Conservation (phyloP, 2,797 vertebrate species). For the Ispidina picta region DNA sequence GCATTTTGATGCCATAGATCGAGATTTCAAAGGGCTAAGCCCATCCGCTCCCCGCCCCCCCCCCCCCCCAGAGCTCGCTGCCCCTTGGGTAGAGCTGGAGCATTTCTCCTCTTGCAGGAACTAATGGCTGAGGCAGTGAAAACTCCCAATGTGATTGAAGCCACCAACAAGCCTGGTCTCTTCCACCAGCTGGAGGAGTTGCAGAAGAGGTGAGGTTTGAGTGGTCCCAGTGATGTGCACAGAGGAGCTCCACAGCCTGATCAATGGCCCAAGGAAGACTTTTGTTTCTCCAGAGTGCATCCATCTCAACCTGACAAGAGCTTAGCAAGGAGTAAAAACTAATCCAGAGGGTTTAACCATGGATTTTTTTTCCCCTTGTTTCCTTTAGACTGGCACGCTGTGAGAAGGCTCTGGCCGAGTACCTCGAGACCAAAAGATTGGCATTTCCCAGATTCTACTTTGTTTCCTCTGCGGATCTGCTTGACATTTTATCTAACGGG, state of each 20-base stretch:
- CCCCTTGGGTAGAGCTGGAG: fast-evolving
- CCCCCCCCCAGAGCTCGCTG: fast-evolving
- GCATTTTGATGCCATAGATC: constrained; percentile 69
- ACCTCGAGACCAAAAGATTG: constrained; percentile 78
- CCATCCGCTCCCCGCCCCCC: fast-evolving
- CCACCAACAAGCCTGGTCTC: constrained; percentile 79
- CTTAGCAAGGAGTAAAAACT: not conserved
- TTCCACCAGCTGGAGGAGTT: constrained; percentile 65
- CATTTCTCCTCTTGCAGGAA: constrained; percentile 49
- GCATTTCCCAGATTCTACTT: constrained; percentile 82
- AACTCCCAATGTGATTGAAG: constrained; percentile 78
- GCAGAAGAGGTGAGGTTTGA: constrained; percentile 72
- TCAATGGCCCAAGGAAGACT: not conserved
- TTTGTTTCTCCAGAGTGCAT: fast-evolving
- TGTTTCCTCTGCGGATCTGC: constrained; percentile 78
- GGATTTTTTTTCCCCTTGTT: not conserved
- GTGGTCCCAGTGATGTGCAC: fast-evolving
- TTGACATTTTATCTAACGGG: constrained; percentile 80
- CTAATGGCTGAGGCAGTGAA: constrained; percentile 72
- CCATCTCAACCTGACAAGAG: not conserved
- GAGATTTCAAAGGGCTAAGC: constrained; percentile 73
- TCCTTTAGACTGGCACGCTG: constrained; percentile 67
- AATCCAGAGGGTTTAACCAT: fast-evolving
- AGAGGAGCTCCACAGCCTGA: not conserved
- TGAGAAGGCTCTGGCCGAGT: constrained; percentile 80